Conservation (phyloP, 2,888 invertebrate genomes). For the Rhabditoides inermis region DNA sequence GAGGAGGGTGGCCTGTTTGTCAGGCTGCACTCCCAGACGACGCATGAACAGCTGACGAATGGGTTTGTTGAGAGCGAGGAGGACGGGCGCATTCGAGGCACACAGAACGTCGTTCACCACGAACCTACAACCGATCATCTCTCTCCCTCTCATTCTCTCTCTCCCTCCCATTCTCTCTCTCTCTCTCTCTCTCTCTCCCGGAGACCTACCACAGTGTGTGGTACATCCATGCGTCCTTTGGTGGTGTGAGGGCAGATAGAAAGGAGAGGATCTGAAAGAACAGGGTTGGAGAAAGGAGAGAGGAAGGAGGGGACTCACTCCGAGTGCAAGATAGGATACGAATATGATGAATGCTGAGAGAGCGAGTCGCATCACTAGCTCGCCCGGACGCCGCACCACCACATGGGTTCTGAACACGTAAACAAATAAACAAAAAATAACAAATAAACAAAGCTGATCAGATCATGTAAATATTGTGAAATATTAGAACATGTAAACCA, state of each 20-base stretch:
- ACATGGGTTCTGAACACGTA: conserved; percentile 30
- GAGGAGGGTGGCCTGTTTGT: too few relatives aligned
- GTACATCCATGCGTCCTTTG: conserved; percentile 24
- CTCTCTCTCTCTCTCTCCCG: too few relatives aligned
- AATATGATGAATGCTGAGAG: conserved; percentile 38
- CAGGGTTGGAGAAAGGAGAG: not conserved
- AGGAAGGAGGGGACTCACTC: conserved; percentile 7
- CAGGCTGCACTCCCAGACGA: conserved; percentile 1
- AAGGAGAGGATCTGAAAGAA: conserved; percentile 18
- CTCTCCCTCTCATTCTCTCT: too few relatives aligned
- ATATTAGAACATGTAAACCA: not conserved
- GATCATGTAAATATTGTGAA: not conserved
- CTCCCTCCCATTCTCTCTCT: too few relatives aligned
- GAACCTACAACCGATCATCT: too few relatives aligned
- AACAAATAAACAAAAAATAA: conserved; percentile 3
- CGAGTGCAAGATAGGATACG: conserved; percentile 28
- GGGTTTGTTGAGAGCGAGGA: conserved; percentile 27
- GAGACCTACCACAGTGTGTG: not conserved
- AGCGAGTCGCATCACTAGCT: conserved; percentile 28
- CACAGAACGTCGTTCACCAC: conserved; percentile 38
- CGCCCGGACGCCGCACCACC: conserved; percentile 30
- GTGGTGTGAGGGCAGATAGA: conserved; percentile 27
- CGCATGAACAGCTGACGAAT: conserved; percentile 19
- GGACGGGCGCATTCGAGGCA: conserved; percentile 24
- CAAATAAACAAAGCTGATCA: not conserved